phyloP scores from a whole-genome alignment of 2,797 vertebrate genomes.

The Chelon auratus region DNA sequence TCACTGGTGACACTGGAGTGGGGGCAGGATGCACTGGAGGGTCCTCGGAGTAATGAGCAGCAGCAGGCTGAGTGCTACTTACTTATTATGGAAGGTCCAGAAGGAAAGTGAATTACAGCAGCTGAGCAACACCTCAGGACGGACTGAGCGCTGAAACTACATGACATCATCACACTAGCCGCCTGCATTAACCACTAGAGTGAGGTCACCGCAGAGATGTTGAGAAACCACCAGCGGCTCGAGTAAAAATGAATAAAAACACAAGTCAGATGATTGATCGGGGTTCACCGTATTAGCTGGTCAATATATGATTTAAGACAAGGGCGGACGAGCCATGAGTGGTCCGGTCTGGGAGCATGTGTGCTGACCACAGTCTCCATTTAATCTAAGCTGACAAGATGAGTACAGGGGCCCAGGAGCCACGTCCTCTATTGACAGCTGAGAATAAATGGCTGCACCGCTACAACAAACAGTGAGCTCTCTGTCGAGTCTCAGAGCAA shows the following conservation, averaged over 20 bases:
- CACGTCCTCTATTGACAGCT: conserved; percentile 48
- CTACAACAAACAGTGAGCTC: conserved; percentile 31
- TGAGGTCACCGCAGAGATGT: conserved; percentile 38
- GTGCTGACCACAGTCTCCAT: conserved; percentile 60
- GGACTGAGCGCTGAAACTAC: conserved; percentile 16
- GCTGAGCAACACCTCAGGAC: conserved; percentile 51
- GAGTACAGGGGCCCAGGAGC: conserved; percentile 48
- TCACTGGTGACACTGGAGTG: conserved; percentile 61
- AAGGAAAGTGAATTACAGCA: conserved; percentile 66
- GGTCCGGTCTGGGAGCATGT: conserved; percentile 48
- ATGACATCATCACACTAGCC: conserved; percentile 59
- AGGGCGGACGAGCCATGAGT: conserved; percentile 17
- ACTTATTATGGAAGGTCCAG: conserved; percentile 71
- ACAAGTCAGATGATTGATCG: conserved; percentile 54
- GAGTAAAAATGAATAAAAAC: conserved; percentile 37
- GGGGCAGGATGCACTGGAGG: conserved; percentile 64
- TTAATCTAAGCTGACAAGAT: conserved; percentile 64
- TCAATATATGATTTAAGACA: conserved; percentile 65
- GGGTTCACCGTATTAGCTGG: conserved; percentile 57
- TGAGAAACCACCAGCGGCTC: neutral
- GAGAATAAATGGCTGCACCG: conserved; percentile 49
- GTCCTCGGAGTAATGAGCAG: conserved; percentile 76
- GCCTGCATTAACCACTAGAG: conserved; percentile 19
- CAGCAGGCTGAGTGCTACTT: conserved; percentile 66
- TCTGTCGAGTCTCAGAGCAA: conserved; percentile 10